phyloP scores from a whole-genome alignment of 2,888 invertebrate species.

The Eupithecia subumbrata region DNA sequence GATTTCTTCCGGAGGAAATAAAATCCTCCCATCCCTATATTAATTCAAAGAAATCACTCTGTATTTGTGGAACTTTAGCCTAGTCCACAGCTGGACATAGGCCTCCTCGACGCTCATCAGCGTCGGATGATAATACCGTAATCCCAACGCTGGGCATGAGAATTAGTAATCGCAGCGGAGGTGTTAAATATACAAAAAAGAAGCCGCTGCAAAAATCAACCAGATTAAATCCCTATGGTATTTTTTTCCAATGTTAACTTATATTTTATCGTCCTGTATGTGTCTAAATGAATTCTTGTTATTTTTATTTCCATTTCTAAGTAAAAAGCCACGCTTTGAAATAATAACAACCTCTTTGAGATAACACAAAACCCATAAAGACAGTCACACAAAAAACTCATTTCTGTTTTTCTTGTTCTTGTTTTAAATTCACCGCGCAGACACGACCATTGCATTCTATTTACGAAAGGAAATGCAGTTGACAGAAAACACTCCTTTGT shows the following conservation, averaged over 20 bases:
- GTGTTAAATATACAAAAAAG: too few relatives aligned
- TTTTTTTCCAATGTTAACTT: neutral
- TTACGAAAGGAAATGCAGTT: constrained; percentile 74
- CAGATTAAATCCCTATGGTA: too few relatives aligned
- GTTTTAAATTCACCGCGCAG: constrained; percentile 60
- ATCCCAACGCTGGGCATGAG: too few relatives aligned
- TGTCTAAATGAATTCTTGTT: neutral
- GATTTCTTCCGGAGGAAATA: too few relatives aligned
- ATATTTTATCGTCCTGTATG: neutral
- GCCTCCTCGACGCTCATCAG: too few relatives aligned
- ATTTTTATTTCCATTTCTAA: neutral
- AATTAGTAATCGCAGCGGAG: too few relatives aligned
- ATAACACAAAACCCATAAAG: constrained; percentile 45
- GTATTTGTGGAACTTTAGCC: too few relatives aligned
- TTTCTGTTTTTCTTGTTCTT: constrained; percentile 52
- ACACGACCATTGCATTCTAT: constrained; percentile 69
- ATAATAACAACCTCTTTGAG: constrained; percentile 31
- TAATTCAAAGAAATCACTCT: too few relatives aligned
- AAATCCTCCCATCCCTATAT: too few relatives aligned
- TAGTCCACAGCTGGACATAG: too few relatives aligned
- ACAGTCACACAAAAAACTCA: constrained; percentile 50
- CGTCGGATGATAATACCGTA: too few relatives aligned
- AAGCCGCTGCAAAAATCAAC: too few relatives aligned
- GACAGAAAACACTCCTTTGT: constrained; percentile 77
- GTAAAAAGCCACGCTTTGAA: constrained; percentile 14